Evolutionary conservation across 1,140 invertebrate species (phyloP).

Genomic region (Heliconius eleuchia): DNA sequence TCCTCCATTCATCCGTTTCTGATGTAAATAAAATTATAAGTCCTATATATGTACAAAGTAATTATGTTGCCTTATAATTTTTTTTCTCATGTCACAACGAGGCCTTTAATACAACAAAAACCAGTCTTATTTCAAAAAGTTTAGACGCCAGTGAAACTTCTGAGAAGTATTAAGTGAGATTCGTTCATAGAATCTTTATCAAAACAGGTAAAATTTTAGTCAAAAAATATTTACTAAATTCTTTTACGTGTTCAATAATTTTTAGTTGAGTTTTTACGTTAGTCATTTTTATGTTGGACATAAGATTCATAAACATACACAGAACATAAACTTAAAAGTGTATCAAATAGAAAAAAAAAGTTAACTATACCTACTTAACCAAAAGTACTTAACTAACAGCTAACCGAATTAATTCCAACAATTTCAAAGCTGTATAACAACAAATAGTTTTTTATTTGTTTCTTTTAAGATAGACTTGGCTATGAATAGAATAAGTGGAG

Average conservation of each 20-base stretch:
- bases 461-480: not conserved
- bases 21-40: not conserved
- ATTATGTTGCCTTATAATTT: not conserved
- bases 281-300: too few species aligned
- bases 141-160: not conserved
- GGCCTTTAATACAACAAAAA: not conserved
- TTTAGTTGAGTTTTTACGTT: not conserved
- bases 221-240: not conserved
- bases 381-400: not conserved
- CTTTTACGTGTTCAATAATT: not conserved
- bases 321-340: too few species aligned
- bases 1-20: not conserved
- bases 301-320: too few species aligned
- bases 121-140: not conserved
- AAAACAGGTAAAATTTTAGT: not conserved
- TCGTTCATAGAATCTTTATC: constrained; percentile 2
- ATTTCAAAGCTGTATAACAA: too few species aligned
- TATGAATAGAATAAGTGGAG: constrained; percentile 1
- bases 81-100: not conserved
- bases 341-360: too few species aligned
- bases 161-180: constrained; percentile 1
- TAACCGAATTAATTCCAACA: not conserved
- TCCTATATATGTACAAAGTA: not conserved
- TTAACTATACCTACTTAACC: too few species aligned
- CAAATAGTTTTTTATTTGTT: not conserved